phyloP scores from a whole-genome alignment of 2,797 vertebrate genomes.

The Myotis findleyi region DNA sequence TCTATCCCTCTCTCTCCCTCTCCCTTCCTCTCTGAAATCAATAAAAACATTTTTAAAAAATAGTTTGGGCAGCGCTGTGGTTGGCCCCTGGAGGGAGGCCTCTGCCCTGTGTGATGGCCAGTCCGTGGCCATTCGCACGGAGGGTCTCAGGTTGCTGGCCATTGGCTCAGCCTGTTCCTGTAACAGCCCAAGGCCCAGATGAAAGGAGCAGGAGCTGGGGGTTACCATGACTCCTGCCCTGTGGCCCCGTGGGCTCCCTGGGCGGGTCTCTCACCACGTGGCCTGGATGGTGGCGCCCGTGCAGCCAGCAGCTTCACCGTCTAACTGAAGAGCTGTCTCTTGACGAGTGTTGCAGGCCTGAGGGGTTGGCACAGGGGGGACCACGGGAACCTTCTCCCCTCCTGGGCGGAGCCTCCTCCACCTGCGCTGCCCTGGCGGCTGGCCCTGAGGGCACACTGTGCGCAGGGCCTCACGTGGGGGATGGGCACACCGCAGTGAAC shows the following conservation, averaged over 20 bases:
- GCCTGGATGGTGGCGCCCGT: background rate
- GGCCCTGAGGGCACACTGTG: background rate
- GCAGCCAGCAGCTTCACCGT: background rate
- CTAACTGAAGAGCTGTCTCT: accelerated
- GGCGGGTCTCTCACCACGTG: background rate
- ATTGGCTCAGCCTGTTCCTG: background rate
- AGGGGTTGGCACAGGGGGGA: accelerated
- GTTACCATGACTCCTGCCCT: background rate
- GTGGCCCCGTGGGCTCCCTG: background rate
- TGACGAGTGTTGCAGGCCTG: background rate
- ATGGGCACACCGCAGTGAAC: background rate
- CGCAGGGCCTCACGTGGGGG: background rate
- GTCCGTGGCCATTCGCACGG: no score
- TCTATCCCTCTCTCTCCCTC: no score
- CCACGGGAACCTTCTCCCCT: background rate
- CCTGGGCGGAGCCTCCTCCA: background rate
- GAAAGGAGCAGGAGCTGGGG: background rate
- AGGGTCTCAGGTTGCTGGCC: background rate
- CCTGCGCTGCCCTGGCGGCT: no score
- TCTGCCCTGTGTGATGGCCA: accelerated
- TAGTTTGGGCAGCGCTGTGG: background rate
- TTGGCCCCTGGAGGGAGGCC: background rate
- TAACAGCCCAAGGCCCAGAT: background rate
- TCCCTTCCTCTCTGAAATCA: no score
- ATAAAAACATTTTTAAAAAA: background rate